Evolutionary conservation across 64 coral and sea anemone genomes (phyloP).

Genomic region (Cladopsammia gracilis): DNA sequence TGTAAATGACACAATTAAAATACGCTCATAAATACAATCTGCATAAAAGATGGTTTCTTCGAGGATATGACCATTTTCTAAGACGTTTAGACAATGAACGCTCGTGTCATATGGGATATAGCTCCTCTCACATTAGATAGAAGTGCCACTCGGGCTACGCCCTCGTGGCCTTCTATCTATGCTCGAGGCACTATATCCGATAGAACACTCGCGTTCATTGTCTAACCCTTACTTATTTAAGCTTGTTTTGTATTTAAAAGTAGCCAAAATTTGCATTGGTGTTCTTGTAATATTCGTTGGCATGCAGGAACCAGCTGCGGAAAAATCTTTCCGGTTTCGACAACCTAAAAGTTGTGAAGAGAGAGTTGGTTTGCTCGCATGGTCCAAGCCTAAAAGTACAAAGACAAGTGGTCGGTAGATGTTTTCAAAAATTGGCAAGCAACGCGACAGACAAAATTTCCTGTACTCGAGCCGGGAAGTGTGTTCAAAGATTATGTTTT

Average conservation of each 20-base stretch:
- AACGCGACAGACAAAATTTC: background rate
- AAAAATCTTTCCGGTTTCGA: background rate
- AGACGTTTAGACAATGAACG: too few species aligned
- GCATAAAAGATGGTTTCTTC: too few species aligned
- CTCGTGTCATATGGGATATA: too few species aligned
- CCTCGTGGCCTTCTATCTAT: too few species aligned
- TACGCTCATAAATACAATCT: too few species aligned
- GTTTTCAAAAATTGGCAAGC: background rate
- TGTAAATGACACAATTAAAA: too few species aligned
- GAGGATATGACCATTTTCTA: too few species aligned
- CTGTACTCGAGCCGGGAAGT: background rate
- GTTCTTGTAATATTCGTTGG: background rate
- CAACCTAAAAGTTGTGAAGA: background rate
- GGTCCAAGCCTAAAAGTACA: constrained; percentile 14
- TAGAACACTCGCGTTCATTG: too few species aligned
- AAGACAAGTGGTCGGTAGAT: background rate
- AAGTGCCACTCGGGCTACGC: too few species aligned
- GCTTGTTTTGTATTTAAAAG: background rate
- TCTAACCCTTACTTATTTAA: too few species aligned
- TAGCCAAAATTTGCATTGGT: constrained; percentile 13
- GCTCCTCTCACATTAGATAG: too few species aligned
- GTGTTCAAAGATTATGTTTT: background rate
- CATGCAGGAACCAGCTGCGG: background rate
- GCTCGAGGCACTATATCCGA: too few species aligned
- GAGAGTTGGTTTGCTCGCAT: background rate